phyloP scores from a whole-genome alignment of 2,797 vertebrate species.

The Morelia viridis region DNA sequence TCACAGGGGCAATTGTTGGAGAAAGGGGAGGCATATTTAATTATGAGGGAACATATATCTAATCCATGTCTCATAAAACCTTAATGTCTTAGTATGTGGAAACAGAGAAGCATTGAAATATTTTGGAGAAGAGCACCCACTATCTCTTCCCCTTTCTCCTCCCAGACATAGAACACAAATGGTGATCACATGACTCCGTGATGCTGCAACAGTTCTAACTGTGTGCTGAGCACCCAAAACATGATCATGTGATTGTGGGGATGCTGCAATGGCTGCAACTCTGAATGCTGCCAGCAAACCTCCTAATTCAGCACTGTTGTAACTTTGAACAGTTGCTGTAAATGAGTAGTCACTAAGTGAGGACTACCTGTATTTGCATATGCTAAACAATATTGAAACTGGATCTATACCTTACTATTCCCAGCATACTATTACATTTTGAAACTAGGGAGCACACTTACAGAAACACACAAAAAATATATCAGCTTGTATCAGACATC shows the following conservation, averaged over 20 bases:
- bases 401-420: background rate
- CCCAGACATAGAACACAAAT: background rate
- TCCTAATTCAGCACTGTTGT: background rate
- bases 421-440: background rate
- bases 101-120: too few species aligned
- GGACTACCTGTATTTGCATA: background rate
- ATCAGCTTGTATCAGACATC: background rate
- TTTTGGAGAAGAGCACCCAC: too few species aligned
- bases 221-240: background rate
- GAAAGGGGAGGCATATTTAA: too few species aligned
- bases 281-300: background rate
- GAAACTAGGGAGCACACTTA: background rate
- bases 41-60: too few species aligned
- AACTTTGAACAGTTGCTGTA: background rate
- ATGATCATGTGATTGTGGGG: background rate
- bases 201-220: background rate
- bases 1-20: too few species aligned
- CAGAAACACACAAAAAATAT: background rate
- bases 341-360: background rate
- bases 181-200: background rate
- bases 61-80: too few species aligned
- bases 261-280: background rate
- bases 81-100: too few species aligned
- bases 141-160: too few species aligned
- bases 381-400: background rate